phyloP scores from a whole-genome alignment of 1,140 invertebrate species.

The Megalonaias nervosa region DNA sequence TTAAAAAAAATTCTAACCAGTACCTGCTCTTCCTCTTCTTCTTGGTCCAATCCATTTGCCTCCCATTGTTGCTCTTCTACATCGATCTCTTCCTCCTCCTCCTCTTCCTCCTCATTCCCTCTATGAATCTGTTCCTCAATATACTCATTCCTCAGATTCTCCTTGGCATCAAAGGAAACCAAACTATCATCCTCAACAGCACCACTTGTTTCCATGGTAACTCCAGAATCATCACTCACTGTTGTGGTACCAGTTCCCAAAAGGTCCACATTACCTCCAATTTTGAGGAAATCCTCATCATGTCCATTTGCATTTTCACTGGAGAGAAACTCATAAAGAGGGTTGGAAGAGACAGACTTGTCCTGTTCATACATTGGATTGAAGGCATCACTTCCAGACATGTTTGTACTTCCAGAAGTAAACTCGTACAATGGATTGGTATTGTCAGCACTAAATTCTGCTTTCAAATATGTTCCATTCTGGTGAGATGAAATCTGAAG shows the following conservation, averaged over 20 bases:
- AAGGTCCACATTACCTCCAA: slow-evolving; percentile 19
- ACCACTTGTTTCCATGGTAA: slow-evolving; percentile 7
- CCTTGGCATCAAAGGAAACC: too few relatives aligned
- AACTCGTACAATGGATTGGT: slow-evolving; percentile 36
- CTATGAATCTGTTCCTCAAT: too few relatives aligned
- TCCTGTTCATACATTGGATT: slow-evolving; percentile 43
- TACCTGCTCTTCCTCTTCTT: slow-evolving; percentile 8
- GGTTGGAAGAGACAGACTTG: slow-evolving; percentile 36
- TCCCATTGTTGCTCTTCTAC: slow-evolving; percentile 6
- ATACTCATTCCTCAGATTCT: too few relatives aligned
- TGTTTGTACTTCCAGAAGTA: slow-evolving; percentile 17
- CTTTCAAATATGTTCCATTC: slow-evolving; percentile 21
- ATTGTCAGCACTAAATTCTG: slow-evolving; percentile 18
- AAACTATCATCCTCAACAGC: not conserved
- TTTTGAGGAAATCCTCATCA: slow-evolving; percentile 23
- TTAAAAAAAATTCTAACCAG: not conserved
- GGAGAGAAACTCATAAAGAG: slow-evolving; percentile 43
- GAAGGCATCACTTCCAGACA: slow-evolving; percentile 18
- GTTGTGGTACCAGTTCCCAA: slow-evolving; percentile 11
- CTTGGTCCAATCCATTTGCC: not conserved
- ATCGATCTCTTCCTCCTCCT: not conserved
- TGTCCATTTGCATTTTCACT: slow-evolving; percentile 37
- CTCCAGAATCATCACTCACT: slow-evolving; percentile 23
- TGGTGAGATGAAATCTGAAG: not conserved
- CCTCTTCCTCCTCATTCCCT: too few relatives aligned